These are phyloP conservation scores for Bubo bubo DNA, from an alignment of 2,113 vertebrate genomes.

Conservation along the genomic window DNA sequence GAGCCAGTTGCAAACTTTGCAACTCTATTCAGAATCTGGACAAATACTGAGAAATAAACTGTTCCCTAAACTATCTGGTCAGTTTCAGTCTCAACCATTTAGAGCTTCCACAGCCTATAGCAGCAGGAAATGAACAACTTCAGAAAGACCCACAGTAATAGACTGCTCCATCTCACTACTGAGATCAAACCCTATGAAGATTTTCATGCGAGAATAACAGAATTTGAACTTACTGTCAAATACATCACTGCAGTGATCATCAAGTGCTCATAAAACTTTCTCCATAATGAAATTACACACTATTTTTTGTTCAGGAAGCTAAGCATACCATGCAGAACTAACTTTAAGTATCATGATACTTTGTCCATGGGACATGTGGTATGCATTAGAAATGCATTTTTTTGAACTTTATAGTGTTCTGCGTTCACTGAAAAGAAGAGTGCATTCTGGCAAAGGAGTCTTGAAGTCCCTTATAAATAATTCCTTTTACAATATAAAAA, in stretches of 20 bases:
- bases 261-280: neutral
- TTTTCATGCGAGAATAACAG: neutral
- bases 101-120: neutral
- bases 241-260: neutral
- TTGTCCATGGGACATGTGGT: neutral
- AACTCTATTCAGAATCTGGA: neutral
- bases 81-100: neutral
- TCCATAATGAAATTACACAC: neutral
- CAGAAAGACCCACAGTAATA: neutral
- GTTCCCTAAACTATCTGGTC: neutral
- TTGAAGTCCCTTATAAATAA: neutral
- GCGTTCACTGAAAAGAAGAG: neutral
- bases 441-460: neutral
- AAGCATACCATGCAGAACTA: neutral
- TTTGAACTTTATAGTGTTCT: neutral
- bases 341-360: neutral
- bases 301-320: neutral
- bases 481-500: neutral
- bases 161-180: neutral
- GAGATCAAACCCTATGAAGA: neutral
- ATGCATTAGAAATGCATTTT: neutral
- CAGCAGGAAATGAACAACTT: neutral
- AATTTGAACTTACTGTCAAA: neutral
- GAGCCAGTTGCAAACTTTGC: neutral
- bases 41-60: neutral